Evolutionary conservation across 2,888 invertebrate genomes (phyloP), one percentile per base, ranked within the genome.

Genomic region (Calliopum simillimum): DNA sequence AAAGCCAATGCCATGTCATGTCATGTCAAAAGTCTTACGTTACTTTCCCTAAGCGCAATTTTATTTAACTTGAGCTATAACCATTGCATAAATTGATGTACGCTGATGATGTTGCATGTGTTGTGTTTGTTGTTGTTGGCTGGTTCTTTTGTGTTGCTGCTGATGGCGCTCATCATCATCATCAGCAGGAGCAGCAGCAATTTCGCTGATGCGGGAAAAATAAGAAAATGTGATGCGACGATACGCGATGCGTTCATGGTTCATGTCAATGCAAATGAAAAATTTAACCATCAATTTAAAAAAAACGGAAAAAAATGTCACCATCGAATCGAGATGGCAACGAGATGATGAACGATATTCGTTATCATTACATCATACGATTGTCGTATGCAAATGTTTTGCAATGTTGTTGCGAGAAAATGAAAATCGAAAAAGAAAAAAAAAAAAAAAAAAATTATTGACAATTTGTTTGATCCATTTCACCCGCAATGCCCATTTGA

Each of bases 401-500:
- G 33, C 33, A 71, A 66, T 75, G 74, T 73, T 75, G 76, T 71
- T 70, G 70, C 49, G 69, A 61, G 69, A 73, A 46, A 66, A 68
- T 68, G 64, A 47, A 41, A 59, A 66, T 25, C 33, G 21, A 47
- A n/a, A n/a, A n/a, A n/a, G n/a, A 44, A 58, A n/a, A 13, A 12
- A 55, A 33, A 16, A 64, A 12, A 51, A n/a, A 58, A 53, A 77
- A 76, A 78, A 79, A 77, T 76, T 76, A 78, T 79, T 79, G 79
- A 79, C 79, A 79, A 79, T 80, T 80, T 80, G 76, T 75, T 77
- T 78, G 79, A 79, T 79, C 76, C 79, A 79, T 79, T 79, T 79
- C 78, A 78, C 77, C 75, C 77, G 76, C 71, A 73, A n/a, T 76
- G 77, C 76, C 77, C 76, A 74, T 74, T 76, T 75, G 75, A 70